Evolutionary conservation across 2,797 vertebrate species (phyloP), one percentile per base, ranked within the genome.

Genomic region (Rhynchotus rufescens): DNA sequence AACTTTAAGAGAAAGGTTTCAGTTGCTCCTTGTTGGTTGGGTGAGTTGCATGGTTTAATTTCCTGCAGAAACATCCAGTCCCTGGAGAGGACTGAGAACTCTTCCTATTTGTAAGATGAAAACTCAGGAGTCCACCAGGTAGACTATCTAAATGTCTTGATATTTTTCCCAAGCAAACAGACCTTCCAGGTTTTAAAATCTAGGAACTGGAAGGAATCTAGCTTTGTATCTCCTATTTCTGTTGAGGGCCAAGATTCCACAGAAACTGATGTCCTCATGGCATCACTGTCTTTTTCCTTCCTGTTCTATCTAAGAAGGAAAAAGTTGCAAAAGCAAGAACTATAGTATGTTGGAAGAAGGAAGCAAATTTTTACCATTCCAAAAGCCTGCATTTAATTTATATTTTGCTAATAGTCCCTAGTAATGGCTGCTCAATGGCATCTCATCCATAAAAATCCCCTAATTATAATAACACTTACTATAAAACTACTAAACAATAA

Each of bases 391-490:
- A 16, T 84, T 89, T 86, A 84, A 81, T 92, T 89, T 89, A 2
- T 40, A 73, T 88, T 57, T 84, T 65, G 49, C 19, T 76, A 73
- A 45, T 1, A 52, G 11, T 67, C 15, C 79, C 52, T 88, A 57
- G 74, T 38, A 84, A 22, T 26, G 32, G 4, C 57, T 56, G 12
- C 9, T 21, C 69, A 86, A 77, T 14, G 5, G 4, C 23, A 3
- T n/a, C 88, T 92, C 1, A 0, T 54, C 72, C n/a, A 34, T 82
- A 74, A 88, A 95, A 91, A 74, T 59, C 79, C 36, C 69, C 84
- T 88, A 84, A 83, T 90, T 91, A 71, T 14, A 91, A 81, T 61
- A 76, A 44, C 64, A 15, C 49, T 71, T 52, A 59, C 10, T 88
- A 44, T 77, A 92, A 89, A 85, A 95, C 54, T 42, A 49, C 34